Base-by-base conservation (phyloP, 23 tunicate genomes). In the Halocynthia roretzi region DNA sequence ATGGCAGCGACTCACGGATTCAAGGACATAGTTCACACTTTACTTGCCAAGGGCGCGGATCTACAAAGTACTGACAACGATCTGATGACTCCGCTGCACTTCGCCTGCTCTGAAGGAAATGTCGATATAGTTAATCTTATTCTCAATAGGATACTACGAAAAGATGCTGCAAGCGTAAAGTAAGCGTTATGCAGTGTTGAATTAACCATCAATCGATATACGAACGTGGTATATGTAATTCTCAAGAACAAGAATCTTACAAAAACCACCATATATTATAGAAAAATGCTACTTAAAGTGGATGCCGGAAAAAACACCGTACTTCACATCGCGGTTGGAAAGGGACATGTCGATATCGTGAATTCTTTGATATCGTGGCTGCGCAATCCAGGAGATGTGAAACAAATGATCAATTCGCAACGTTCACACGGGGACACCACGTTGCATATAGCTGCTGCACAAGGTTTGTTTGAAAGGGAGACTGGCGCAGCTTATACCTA, bases 1-100 rank as follows among this genome's bases (percentile, higher is more conserved):
- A 77, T 85, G 83, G 97, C 97, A 12, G 97, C 89, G 6, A 82
- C 97, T 56, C 90, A 85, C 53, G 97, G 97, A 8, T 83, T 85
- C 70, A 80, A 75, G 14, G 75, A 85, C 8, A 84, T 91, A 51
- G 86, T 85, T 12, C 77, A 77, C 71, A 11, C 82, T 65, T 64
- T 91, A 63, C 19, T 91, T 8, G 84, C 71, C 12, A 70, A 79
- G 66, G 95, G 95, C 51, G 87, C 87, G 6, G 76, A 78, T 61
- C 52, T 88, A 5, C 87, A 88, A 62, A 58, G 73, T 50, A 67
- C 62, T 61, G 95, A 88, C 60, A 79, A 88, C 69, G 95, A 88
- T 53, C 68, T 83, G 48, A 88, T 88, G 95, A 83, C 95, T 8
- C 83, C 95, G 14, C 69, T 88, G 20, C 95, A 88, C 76, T 88